These are phyloP conservation scores for Physeter macrocephalus DNA, from an alignment of 2,113 vertebrate genomes.

Conservation along the genomic window DNA sequence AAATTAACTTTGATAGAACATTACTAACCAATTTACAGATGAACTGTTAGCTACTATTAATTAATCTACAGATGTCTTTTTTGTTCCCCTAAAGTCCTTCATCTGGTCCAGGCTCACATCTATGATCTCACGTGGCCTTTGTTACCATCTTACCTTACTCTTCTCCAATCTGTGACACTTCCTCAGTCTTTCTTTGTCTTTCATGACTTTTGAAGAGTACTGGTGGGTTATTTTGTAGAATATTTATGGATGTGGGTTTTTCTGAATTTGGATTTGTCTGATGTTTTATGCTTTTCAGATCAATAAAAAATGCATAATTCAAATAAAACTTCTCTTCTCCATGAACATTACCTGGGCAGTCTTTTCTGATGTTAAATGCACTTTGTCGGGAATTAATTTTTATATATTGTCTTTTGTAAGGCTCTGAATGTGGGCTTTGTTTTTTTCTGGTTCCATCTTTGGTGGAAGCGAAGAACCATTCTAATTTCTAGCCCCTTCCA, in stretches of 20 bases:
- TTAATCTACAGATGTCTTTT: neutral
- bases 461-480: neutral
- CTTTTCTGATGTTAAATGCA: neutral
- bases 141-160: neutral
- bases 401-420: neutral
- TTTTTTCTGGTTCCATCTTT: neutral
- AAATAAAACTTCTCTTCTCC: neutral
- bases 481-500: neutral
- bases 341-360: neutral
- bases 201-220: neutral
- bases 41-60: neutral
- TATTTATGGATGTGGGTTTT: neutral
- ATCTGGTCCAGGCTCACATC: neutral
- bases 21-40: neutral
- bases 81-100: neutral
- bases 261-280: neutral
- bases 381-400: neutral
- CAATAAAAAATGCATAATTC: neutral
- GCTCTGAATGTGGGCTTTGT: neutral
- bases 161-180: neutral
- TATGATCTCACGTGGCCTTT: fast-evolving
- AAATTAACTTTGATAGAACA: neutral
- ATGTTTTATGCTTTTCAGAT: neutral
- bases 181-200: neutral
- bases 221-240: neutral